A percentile compares a stretch with the other conserved stretches of the same genome.
These are phyloP conservation scores for Conus canariensis DNA, from an alignment of 2,888 invertebrate species.

Conservation along the genomic window DNA sequence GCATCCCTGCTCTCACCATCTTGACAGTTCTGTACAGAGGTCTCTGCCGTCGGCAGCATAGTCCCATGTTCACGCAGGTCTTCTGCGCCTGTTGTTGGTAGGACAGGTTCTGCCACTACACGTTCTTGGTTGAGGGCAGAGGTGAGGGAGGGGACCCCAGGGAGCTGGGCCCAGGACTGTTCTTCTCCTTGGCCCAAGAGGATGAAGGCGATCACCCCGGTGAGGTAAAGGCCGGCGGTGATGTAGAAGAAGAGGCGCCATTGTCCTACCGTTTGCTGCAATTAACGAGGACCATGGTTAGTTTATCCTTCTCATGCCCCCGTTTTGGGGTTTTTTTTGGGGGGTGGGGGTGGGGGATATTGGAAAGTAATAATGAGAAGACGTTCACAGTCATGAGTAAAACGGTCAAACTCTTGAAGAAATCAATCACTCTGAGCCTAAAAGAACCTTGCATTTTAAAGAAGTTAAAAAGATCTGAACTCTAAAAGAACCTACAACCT, in stretches of 20 bases:
- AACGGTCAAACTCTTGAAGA: too few species aligned
- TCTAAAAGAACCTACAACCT: too few species aligned
- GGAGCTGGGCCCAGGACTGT: slow-evolving; percentile 47
- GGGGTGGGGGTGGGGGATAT: too few species aligned
- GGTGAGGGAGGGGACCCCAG: neutral
- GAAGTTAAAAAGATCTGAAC: too few species aligned
- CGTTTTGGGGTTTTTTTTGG: too few species aligned
- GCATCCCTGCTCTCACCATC: too few species aligned
- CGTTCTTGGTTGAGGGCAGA: slow-evolving; percentile 14
- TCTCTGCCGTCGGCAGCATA: neutral
- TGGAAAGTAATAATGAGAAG: neutral
- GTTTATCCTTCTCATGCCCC: too few species aligned
- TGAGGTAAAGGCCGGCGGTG: slow-evolving; percentile 52
- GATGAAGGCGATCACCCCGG: slow-evolving; percentile 45
- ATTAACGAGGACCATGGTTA: too few species aligned
- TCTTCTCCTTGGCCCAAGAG: slow-evolving; percentile 52
- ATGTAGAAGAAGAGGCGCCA: slow-evolving; percentile 56
- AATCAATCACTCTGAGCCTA: too few species aligned
- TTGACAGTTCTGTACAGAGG: too few species aligned
- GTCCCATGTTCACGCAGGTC: neutral
- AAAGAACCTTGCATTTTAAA: too few species aligned
- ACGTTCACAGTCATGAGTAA: too few species aligned
- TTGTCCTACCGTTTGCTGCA: slow-evolving; percentile 51
- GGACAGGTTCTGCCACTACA: neutral
- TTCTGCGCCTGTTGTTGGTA: neutral